phyloP scores from a whole-genome alignment of 2,888 invertebrate genomes.

The Nemurella pictetii region DNA sequence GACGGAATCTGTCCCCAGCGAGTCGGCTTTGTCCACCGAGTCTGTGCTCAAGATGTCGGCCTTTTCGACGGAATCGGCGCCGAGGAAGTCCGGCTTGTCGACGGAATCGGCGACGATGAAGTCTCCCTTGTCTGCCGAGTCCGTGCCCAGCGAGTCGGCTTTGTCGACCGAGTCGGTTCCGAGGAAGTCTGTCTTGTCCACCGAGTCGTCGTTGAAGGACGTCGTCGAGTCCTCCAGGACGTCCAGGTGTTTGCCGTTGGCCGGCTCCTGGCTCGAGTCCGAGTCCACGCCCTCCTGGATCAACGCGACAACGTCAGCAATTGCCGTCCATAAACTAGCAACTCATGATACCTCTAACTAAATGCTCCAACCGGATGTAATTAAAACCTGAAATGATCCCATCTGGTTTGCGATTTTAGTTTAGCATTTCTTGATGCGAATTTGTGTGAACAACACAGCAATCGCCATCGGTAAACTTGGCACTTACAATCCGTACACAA shows the following conservation, averaged over 20 bases:
- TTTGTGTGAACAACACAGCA: too few relatives aligned
- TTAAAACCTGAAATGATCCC: too few relatives aligned
- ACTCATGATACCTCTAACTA: too few relatives aligned
- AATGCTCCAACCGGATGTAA: too few relatives aligned
- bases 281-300: constrained; percentile 54
- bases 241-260: constrained; percentile 53
- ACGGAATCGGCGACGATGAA: not conserved
- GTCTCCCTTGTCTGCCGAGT: constrained; percentile 37
- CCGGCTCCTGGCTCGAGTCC: constrained; percentile 77
- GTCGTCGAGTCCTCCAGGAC: constrained; percentile 71
- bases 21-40: constrained; percentile 46
- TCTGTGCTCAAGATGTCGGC: constrained; percentile 59
- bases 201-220: constrained; percentile 75
- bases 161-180: constrained; percentile 44
- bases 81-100: constrained; percentile 59
- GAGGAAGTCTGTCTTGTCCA: constrained; percentile 68
- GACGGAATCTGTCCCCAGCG: constrained; percentile 43
- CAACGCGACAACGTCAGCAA: too few relatives aligned
- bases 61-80: constrained; percentile 73
- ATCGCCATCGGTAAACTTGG: too few relatives aligned
- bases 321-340: not conserved
- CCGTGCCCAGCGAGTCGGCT: constrained; percentile 45
- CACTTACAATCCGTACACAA: too few relatives aligned
- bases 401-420: too few relatives aligned
- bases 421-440: too few relatives aligned